Evolutionary conservation across 2,113 vertebrate species (phyloP).

Genomic region (Leptodactylus fuscus): DNA sequence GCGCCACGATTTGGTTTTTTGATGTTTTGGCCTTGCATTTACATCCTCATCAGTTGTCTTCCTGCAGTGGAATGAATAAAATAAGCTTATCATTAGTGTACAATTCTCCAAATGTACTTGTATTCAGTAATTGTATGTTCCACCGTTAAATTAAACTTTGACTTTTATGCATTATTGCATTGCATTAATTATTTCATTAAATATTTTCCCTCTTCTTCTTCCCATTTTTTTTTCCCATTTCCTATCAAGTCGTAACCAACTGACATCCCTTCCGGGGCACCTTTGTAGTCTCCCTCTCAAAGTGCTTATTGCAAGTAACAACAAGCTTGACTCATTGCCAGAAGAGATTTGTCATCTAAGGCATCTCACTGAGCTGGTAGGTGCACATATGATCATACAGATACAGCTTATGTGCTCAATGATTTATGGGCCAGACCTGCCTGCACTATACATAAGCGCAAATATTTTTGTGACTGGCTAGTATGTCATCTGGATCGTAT

Average conservation of each 20-base stretch:
- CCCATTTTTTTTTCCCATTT: slow-evolving; percentile 56
- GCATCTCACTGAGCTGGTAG: slow-evolving; percentile 92
- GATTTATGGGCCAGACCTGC: neutral
- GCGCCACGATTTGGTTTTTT: too few species aligned
- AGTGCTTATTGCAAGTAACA: slow-evolving; percentile 95
- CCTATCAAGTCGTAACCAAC: slow-evolving; percentile 89
- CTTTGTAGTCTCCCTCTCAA: slow-evolving; percentile 92
- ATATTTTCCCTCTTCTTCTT: too few species aligned
- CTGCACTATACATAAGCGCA: neutral
- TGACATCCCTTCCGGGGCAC: slow-evolving; percentile 86
- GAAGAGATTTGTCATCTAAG: slow-evolving; percentile 90
- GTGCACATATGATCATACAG: slow-evolving; percentile 55
- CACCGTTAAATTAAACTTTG: neutral
- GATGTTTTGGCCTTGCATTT: too few species aligned
- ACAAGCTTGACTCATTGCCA: slow-evolving; percentile 93
- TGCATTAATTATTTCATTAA: too few species aligned
- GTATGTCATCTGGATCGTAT: neutral
- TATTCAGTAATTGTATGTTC: too few species aligned
- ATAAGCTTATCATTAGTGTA: too few species aligned
- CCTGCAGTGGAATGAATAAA: too few species aligned
- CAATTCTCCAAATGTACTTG: too few species aligned
- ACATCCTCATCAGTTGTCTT: too few species aligned
- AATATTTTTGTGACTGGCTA: slow-evolving; percentile 9
- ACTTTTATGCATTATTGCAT: slow-evolving; percentile 30
- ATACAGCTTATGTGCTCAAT: neutral